Evolutionary conservation across 2,113 vertebrate genomes (phyloP).

Genomic region (Gallinago undulata): DNA sequence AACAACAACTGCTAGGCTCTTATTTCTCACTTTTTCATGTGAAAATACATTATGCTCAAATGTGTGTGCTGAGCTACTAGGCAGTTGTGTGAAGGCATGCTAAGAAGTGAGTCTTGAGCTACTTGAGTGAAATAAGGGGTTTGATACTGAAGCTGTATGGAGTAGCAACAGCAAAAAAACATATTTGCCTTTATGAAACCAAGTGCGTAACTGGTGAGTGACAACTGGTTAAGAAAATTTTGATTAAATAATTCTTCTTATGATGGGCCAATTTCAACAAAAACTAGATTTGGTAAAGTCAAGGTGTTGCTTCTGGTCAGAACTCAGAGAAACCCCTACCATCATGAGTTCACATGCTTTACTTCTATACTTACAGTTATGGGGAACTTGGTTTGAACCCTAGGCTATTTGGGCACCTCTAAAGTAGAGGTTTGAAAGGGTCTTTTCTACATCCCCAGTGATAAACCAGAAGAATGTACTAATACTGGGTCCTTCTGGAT

Average conservation of each 20-base stretch:
- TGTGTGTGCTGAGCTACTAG: neutral
- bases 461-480: neutral
- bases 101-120: neutral
- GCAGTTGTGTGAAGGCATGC: neutral
- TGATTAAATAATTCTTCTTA: neutral
- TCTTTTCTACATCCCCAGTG: neutral
- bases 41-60: neutral
- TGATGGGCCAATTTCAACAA: neutral
- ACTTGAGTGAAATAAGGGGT: neutral
- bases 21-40: neutral
- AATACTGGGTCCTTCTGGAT: neutral
- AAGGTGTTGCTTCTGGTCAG: neutral
- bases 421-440: neutral
- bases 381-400: neutral
- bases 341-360: neutral
- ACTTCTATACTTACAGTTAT: rapidly evolving
- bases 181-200: neutral
- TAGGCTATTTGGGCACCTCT: neutral
- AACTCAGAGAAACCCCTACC: neutral
- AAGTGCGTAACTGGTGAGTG: neutral
- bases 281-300: neutral
- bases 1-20: neutral
- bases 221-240: neutral
- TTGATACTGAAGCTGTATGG: neutral
- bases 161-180: neutral